A percentile compares a stretch with the other conserved stretches of the same genome.
Evolutionary conservation across 2,113 vertebrate genomes (phyloP).

Genomic region (Monopterus albus): DNA sequence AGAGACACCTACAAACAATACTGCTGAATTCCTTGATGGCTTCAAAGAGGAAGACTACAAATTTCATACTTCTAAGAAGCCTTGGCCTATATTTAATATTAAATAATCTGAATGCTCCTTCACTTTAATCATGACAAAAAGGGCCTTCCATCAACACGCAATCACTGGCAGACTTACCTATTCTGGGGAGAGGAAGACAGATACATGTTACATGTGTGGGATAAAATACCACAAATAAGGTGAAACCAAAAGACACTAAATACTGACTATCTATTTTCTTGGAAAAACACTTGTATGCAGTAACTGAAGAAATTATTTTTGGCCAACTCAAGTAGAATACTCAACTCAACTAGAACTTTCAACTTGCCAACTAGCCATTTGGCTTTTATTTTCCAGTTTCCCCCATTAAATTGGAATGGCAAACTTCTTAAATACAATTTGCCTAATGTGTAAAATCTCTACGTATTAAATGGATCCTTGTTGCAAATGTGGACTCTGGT

Average conservation of each 20-base stretch:
- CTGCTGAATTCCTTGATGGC: constrained; percentile 5
- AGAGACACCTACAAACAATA: constrained; percentile 14
- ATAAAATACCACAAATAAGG: background rate
- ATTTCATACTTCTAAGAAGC: constrained; percentile 44
- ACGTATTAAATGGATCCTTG: background rate
- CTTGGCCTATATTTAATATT: constrained; percentile 28
- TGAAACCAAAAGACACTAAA: background rate
- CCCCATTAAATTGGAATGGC: background rate
- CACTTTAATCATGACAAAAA: constrained; percentile 44
- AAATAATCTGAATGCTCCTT: constrained; percentile 21
- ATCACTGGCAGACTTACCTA: constrained; percentile 1
- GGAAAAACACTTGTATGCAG: background rate
- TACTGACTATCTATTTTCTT: background rate
- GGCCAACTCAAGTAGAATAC: background rate
- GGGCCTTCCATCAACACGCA: constrained; percentile 16
- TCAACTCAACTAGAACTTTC: background rate
- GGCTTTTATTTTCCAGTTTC: background rate
- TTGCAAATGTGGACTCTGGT: background rate
- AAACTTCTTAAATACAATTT: no score
- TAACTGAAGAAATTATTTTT: background rate
- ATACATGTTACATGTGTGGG: background rate
- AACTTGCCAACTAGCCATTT: background rate
- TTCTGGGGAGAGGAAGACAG: background rate
- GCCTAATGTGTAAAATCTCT: no score
- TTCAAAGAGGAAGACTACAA: constrained; percentile 5